Evolutionary conservation across 1,140 invertebrate species (phyloP).

Genomic region (Solen grandis): DNA sequence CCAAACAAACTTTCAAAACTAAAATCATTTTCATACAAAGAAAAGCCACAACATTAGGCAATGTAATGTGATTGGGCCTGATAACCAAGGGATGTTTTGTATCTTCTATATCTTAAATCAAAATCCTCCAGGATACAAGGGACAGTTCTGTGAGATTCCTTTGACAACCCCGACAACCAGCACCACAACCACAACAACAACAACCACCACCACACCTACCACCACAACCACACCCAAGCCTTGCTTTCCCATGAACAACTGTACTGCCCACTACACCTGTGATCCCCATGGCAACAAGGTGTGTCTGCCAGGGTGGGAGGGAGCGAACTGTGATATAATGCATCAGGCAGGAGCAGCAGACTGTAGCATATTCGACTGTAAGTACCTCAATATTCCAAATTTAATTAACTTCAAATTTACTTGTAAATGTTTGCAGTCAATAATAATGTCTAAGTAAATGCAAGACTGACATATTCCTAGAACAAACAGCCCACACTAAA

Average conservation of each 20-base stretch:
- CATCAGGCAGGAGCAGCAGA: constrained; percentile 11
- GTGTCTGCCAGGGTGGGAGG: constrained; percentile 36
- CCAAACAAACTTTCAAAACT: too few relatives aligned
- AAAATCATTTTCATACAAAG: too few relatives aligned
- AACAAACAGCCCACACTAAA: too few relatives aligned
- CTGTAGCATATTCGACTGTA: constrained; percentile 37
- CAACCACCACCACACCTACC: constrained; percentile 8
- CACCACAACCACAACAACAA: not conserved
- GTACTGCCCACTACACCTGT: constrained; percentile 33
- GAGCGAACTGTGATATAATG: constrained; percentile 21
- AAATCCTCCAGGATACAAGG: not conserved
- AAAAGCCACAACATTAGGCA: too few relatives aligned
- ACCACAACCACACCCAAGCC: constrained; percentile 29
- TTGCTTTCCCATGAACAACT: constrained; percentile 33
- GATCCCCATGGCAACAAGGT: constrained; percentile 32
- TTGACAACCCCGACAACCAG: not conserved
- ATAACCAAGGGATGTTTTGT: too few relatives aligned
- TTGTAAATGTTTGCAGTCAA: too few relatives aligned
- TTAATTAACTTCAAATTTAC: too few relatives aligned
- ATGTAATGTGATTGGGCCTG: too few relatives aligned
- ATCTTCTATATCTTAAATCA: too few relatives aligned
- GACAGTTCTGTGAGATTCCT: not conserved
- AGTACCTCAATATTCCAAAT: too few relatives aligned
- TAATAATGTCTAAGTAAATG: too few relatives aligned
- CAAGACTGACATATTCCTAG: too few relatives aligned